Base-by-base conservation (phyloP, 2,797 vertebrate genomes). In the Hyperoplus immaculatus region DNA sequence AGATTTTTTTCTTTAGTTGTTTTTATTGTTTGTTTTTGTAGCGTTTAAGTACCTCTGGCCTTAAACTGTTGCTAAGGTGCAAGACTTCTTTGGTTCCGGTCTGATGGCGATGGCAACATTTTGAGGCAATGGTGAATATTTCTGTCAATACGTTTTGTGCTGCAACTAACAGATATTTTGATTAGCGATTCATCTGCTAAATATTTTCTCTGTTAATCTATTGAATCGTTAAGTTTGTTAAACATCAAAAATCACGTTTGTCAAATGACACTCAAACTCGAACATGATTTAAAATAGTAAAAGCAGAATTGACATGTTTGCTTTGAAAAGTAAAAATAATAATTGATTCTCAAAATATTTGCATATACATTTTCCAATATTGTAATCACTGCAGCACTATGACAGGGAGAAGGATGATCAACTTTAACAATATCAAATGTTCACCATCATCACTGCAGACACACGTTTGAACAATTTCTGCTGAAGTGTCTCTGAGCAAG, bases 61-160 rank as follows among this genome's bases (percentile, higher is more conserved):
- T 94, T 93, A 94, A 94, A 92, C 86, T 86, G 88, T 86, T 89
- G 85, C 41, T 71, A 75, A 80, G 75, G 78, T 79, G 72, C 65
- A 80, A 82, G 72, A 91, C 63, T 75, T 53, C 69, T 74, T 80
- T 49, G 47, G 16, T 15, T 67, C 60, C 39, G 51, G 45, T 80
- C 66, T 70, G 42, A 86, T 21, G 53, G 54, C 69, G 18, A 8
- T 2, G 29, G 69, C 72, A 82, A 66, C 54, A 45, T 36, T 77
- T 74, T 69, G 10, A 61, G 76, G 41, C 42, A 69, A 13, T 43
- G 54, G 13, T n/a, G n/a, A 65, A 38, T 45, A 10, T 42, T 56
- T 21, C 8, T 9, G 58, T 11, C 14, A 45, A 36, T 6, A 15
- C 5, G 29, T 38, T 63, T 4, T 15, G 36, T 9, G 45, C 50